Conservation (phyloP, 2,888 invertebrate genomes). For the Molanna angustata region DNA sequence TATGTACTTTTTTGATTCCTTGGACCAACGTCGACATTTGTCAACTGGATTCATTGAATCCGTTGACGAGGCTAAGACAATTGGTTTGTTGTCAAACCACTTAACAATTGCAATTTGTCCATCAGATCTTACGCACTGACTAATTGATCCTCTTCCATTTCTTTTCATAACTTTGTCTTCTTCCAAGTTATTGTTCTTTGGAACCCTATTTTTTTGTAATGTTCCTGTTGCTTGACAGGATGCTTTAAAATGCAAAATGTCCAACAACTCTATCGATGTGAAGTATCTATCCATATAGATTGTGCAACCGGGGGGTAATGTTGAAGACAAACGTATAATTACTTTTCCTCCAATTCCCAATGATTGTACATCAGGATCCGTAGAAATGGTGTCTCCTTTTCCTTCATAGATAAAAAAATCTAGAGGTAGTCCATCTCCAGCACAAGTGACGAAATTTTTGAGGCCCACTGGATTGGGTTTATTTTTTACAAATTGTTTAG, state of each 20-base stretch:
- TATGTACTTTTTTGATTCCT: not conserved
- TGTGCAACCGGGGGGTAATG: not conserved
- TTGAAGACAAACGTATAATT: not conserved
- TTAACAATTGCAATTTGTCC: not conserved
- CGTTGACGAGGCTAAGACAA: not conserved
- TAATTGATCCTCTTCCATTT: not conserved
- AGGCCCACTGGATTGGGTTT: conserved; percentile 1
- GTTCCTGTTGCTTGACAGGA: not conserved
- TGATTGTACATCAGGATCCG: not conserved
- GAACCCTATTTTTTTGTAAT: conserved; percentile 1
- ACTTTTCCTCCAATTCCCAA: not conserved
- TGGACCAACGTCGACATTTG: not conserved
- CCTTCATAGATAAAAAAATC: not conserved
- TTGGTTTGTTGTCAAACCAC: conserved; percentile 3
- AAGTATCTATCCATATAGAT: conserved; percentile 3
- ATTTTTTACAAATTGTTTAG: not conserved
- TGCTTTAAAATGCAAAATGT: not conserved
- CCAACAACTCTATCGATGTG: not conserved
- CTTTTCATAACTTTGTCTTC: not conserved
- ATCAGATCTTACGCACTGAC: not conserved
- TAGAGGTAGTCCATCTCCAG: not conserved
- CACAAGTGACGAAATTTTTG: not conserved
- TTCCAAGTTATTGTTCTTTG: not conserved
- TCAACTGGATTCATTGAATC: not conserved
- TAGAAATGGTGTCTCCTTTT: not conserved